Percentiles rank a stretch among this genome's conserved stretches.
phyloP scores from a whole-genome alignment of 2,797 vertebrate genomes.

The Gymnoscopelus braueri region DNA sequence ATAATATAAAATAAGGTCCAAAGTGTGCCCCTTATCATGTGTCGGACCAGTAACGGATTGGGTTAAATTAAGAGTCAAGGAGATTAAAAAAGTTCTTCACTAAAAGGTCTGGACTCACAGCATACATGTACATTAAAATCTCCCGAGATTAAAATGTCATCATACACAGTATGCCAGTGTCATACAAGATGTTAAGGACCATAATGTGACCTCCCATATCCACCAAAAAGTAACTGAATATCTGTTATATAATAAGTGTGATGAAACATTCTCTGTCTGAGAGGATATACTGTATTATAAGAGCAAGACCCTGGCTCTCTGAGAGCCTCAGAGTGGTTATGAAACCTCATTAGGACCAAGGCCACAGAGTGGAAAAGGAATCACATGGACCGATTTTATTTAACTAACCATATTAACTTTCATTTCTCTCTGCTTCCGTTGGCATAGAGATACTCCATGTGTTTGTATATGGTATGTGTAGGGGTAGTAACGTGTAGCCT shows the following conservation, averaged over 20 bases:
- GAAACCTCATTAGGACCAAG: constrained; percentile 35
- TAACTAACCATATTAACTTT: constrained; percentile 33
- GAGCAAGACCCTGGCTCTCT: too few species aligned
- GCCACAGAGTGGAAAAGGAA: constrained; percentile 26
- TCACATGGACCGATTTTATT: constrained; percentile 32
- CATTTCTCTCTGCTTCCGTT: constrained; percentile 14
- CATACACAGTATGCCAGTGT: not conserved
- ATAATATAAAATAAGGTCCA: constrained; percentile 8
- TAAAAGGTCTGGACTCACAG: constrained; percentile 1
- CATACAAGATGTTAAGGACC: too few species aligned
- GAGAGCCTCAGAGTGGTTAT: constrained; percentile 12
- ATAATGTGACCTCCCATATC: too few species aligned
- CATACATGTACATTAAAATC: constrained; percentile 9
- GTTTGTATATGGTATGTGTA: not conserved
- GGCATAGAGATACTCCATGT: not conserved
- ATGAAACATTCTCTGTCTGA: too few species aligned
- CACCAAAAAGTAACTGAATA: too few species aligned
- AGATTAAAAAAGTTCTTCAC: not conserved
- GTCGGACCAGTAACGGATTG: constrained; percentile 9
- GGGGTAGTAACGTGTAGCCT: too few species aligned
- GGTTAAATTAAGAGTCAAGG: not conserved
- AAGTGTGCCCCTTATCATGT: constrained; percentile 18
- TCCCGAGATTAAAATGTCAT: not conserved
- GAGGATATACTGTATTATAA: too few species aligned
- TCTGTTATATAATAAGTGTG: too few species aligned